Evolutionary conservation across 2,888 invertebrate species (phyloP), one percentile per base, ranked within the genome.

Genomic region (Torymus aiolomorphi): DNA sequence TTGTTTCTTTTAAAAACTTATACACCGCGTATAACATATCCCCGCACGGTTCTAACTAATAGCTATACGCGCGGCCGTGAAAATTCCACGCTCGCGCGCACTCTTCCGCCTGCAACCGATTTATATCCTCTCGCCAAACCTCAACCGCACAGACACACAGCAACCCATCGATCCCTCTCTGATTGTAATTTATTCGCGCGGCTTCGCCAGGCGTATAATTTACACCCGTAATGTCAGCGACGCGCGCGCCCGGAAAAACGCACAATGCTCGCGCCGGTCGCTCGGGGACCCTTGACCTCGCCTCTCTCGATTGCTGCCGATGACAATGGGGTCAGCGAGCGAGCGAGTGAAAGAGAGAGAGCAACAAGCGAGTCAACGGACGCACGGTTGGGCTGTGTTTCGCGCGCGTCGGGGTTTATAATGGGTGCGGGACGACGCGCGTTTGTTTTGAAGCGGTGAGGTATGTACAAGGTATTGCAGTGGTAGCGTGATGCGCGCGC

Each of bases 261-360:
- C 20, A 71, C 59, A 61, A 71, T 71, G 56, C 76, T 62, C 12
- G 4, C 8, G 2, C n/a, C 52, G 52, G 2, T 52, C 24, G 65
- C 52, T 51, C 57, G 52, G 59, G 57, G 72, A 72, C 61, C 78
- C 73, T 61, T 78, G 78, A 78, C 73, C 78, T 59, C 49, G 12
- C 62, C 31, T 18, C 56, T 42, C 11, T 1, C n/a, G 12, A 54
- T 81, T 24, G 54, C 69, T 31, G 31, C 2, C 59, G 83, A 82
- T 83, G 84, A 86, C 86, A 85, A 86, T 83, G 84, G 83, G 86
- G 85, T 86, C 86, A 86, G 84, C 84, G 87, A 86, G 73, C 54
- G 56, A 54, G 52, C 51, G 73, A 66, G 49, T 51, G 76, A 62
- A 49, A 54, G 70, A 70, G 18, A 31, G 31, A 42, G 70, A 77